phyloP scores from a whole-genome alignment of 2,888 invertebrate genomes.

The Acleris literana region DNA sequence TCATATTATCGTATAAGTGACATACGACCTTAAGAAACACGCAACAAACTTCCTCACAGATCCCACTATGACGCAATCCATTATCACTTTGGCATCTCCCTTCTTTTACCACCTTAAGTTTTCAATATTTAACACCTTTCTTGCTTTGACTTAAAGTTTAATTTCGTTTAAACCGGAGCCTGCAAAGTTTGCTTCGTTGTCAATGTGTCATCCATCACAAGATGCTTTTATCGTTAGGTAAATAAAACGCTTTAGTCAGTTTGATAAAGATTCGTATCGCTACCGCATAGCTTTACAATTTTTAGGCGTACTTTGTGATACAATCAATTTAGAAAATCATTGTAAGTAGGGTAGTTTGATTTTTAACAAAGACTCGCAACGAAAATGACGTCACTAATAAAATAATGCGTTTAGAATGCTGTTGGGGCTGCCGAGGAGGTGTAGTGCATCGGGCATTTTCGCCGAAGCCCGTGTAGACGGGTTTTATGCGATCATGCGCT shows the following conservation, averaged over 20 bases:
- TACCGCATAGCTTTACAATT: neutral
- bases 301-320: neutral
- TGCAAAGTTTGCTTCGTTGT: slow-evolving; percentile 8
- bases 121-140: neutral
- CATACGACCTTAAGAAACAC: neutral
- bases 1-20: too few species aligned
- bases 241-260: slow-evolving; percentile 1
- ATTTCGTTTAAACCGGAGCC: neutral
- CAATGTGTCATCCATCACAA: slow-evolving; percentile 31
- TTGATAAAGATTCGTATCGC: neutral
- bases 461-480: too few species aligned
- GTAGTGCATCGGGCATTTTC: too few species aligned
- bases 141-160: neutral
- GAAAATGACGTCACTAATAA: too few species aligned
- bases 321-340: neutral
- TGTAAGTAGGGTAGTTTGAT: too few species aligned
- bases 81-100: slow-evolving; percentile 29
- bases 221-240: slow-evolving; percentile 28
- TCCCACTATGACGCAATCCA: slow-evolving; percentile 29
- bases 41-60: neutral
- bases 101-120: slow-evolving; percentile 3
- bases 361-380: too few species aligned
- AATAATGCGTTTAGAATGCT: too few species aligned
- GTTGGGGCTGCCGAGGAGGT: too few species aligned
- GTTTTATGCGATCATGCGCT: too few species aligned